phyloP scores from a whole-genome alignment of 2,113 vertebrate genomes.

The Triplophysa siluroides region DNA sequence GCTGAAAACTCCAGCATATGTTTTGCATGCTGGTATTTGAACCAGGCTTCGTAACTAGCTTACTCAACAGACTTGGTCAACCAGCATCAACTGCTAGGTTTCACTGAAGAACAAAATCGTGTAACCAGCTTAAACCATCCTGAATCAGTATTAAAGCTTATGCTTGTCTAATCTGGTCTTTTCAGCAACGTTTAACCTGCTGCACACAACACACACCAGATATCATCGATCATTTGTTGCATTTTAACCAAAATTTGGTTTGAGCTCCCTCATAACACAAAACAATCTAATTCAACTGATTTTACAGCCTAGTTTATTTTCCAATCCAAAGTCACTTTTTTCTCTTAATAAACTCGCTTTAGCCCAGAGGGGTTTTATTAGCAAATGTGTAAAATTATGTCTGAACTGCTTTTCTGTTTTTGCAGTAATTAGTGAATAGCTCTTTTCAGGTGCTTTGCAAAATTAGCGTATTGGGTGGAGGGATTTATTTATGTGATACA shows the following conservation, averaged over 20 bases:
- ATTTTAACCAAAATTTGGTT: neutral
- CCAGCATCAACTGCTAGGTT: too few species aligned
- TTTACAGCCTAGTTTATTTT: slow-evolving; percentile 19
- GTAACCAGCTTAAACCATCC: too few species aligned
- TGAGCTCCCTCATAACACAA: neutral
- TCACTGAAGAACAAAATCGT: too few species aligned
- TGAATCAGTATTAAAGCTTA: too few species aligned
- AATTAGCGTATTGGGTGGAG: slow-evolving; percentile 49
- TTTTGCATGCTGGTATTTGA: too few species aligned
- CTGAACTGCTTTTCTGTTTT: slow-evolving; percentile 49
- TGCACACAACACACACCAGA: neutral
- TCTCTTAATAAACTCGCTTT: neutral
- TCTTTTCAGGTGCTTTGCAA: slow-evolving; percentile 53
- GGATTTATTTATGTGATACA: slow-evolving; percentile 59
- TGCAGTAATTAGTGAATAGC: slow-evolving; percentile 51
- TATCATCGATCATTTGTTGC: neutral
- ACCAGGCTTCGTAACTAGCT: too few species aligned
- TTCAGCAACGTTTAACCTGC: neutral
- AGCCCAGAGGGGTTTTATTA: slow-evolving; percentile 36
- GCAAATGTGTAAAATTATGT: slow-evolving; percentile 47
- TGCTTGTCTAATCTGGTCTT: too few species aligned
- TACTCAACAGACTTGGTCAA: too few species aligned
- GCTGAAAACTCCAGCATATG: too few species aligned
- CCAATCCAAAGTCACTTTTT: neutral
- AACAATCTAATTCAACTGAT: slow-evolving; percentile 1